These are phyloP conservation scores for Nomada ruficornis DNA, from an alignment of 2,888 invertebrate genomes.

Conservation along the genomic window DNA sequence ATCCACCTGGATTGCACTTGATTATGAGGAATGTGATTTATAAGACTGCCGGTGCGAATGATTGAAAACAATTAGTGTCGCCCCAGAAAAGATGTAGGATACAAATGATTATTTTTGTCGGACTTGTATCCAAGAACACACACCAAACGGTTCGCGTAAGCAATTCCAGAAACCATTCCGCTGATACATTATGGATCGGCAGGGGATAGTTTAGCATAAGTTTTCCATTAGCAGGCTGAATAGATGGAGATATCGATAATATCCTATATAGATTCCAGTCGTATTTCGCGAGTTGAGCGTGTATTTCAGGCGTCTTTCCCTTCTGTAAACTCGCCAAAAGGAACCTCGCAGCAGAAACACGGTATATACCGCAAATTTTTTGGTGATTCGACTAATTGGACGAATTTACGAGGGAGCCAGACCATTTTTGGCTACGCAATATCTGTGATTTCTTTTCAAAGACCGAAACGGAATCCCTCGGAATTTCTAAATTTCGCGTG, in stretches of 20 bases:
- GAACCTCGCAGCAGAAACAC: constrained; percentile 20
- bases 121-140: constrained; percentile 48
- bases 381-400: constrained; percentile 79
- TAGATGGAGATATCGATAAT: constrained; percentile 79
- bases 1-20: neutral
- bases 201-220: constrained; percentile 75
- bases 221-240: constrained; percentile 79
- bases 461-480: constrained; percentile 30
- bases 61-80: constrained; percentile 9
- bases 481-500: constrained; percentile 56
- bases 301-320: constrained; percentile 62
- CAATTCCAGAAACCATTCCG: constrained; percentile 61
- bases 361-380: constrained; percentile 71
- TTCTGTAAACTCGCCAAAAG: constrained; percentile 25
- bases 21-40: neutral
- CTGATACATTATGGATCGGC: constrained; percentile 76
- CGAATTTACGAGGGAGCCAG: constrained; percentile 77
- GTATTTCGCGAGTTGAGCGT: constrained; percentile 67
- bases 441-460: constrained; percentile 39
- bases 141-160: constrained; percentile 53
- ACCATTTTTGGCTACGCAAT: constrained; percentile 60
- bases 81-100: constrained; percentile 18
- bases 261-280: constrained; percentile 79
- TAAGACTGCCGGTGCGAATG: neutral
- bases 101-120: constrained; percentile 41